phyloP scores from a whole-genome alignment of 2,797 vertebrate species.

The Pseudochirops cupreus region DNA sequence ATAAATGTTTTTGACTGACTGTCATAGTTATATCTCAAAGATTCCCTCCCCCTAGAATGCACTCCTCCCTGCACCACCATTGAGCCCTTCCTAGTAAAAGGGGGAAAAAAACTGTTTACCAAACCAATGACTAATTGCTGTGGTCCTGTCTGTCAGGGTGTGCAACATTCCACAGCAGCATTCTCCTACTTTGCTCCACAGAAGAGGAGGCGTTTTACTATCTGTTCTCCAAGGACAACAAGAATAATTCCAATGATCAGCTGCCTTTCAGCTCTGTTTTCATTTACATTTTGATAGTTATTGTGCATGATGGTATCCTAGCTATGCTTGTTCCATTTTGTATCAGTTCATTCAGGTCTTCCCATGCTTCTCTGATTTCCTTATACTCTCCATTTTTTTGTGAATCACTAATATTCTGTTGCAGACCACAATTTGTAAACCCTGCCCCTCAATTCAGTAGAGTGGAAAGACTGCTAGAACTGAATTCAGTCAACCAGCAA shows the following conservation, averaged over 20 bases:
- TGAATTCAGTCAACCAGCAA: background rate
- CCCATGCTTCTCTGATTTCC: background rate
- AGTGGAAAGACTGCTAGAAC: background rate
- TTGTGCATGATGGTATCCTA: background rate
- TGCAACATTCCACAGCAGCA: background rate
- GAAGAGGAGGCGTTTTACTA: background rate
- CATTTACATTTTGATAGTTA: background rate
- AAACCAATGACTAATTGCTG: background rate
- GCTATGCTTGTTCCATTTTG: background rate
- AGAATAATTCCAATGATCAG: background rate
- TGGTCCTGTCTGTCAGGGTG: background rate
- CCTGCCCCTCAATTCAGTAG: background rate
- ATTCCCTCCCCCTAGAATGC: background rate
- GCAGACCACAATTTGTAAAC: background rate
- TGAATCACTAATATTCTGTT: background rate
- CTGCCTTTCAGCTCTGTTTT: background rate
- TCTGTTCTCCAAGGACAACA: background rate
- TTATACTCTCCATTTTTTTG: background rate
- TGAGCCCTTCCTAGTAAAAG: background rate
- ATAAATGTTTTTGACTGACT: background rate
- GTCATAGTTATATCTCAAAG: background rate
- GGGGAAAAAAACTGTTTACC: background rate
- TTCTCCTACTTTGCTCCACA: background rate
- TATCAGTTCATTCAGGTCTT: background rate
- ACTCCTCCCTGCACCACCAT: background rate